A percentile compares a stretch with the other conserved stretches of the same genome.
Evolutionary conservation across 2,888 invertebrate genomes (phyloP).

Genomic region (Poecilus cupreus): DNA sequence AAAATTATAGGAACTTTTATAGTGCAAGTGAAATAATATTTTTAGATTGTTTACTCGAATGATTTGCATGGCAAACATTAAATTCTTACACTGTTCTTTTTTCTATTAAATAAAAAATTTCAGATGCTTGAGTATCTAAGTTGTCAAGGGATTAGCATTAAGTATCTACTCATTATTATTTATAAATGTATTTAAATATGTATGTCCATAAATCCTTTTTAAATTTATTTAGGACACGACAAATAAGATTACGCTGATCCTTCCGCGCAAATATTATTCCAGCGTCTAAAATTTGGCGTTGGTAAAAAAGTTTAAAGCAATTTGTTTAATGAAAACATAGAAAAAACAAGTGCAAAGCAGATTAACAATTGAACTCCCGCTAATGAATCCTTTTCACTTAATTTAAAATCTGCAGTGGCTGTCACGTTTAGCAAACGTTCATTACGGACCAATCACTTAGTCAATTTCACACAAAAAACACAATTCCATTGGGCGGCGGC

Average conservation of each 20-base stretch:
- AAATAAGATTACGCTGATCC: neutral
- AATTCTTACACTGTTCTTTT: too few relatives aligned
- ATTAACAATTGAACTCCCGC: slow-evolving; percentile 50
- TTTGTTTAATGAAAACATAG: slow-evolving; percentile 41
- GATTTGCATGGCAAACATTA: too few relatives aligned
- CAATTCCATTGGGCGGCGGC: slow-evolving; percentile 30
- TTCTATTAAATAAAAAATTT: too few relatives aligned
- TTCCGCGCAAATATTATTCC: neutral
- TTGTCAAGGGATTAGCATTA: too few relatives aligned
- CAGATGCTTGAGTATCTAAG: too few relatives aligned
- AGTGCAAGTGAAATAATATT: too few relatives aligned
- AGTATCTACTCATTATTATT: too few relatives aligned
- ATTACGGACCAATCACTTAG: slow-evolving; percentile 56
- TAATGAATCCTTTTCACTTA: slow-evolving; percentile 54
- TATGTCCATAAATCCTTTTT: too few relatives aligned
- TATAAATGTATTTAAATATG: too few relatives aligned
- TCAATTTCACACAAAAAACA: slow-evolving; percentile 52
- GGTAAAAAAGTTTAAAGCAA: slow-evolving; percentile 9
- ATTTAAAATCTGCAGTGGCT: slow-evolving; percentile 43
- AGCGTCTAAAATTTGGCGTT: neutral
- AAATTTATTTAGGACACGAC: too few relatives aligned
- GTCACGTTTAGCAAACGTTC: slow-evolving; percentile 49
- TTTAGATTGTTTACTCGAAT: too few relatives aligned
- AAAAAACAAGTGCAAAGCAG: slow-evolving; percentile 42
- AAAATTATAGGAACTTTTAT: too few relatives aligned